Percentiles rank a stretch among this genome's conserved stretches.
Conservation (phyloP, 2,888 invertebrate genomes). For the Perizoma flavofasciatum region DNA sequence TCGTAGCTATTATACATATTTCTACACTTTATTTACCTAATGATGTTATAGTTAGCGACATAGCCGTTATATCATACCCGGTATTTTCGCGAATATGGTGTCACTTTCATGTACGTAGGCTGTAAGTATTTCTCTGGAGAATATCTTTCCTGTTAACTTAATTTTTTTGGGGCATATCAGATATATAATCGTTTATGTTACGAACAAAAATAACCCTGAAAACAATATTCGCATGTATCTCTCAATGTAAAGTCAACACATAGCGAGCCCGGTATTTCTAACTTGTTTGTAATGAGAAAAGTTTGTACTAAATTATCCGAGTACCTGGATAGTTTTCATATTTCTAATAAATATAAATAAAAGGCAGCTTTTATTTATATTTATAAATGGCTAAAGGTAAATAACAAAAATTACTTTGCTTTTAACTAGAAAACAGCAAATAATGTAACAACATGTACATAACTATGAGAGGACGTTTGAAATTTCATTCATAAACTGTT, state of each 20-base stretch:
- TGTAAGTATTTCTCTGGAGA: constrained; percentile 37
- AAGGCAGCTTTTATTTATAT: background rate
- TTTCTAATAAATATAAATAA: constrained; percentile 29
- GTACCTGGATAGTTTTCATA: constrained; percentile 33
- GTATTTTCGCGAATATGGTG: constrained; percentile 29
- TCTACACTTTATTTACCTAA: too few relatives aligned
- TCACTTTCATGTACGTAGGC: constrained; percentile 34
- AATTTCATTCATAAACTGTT: too few relatives aligned
- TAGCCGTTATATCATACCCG: constrained; percentile 23
- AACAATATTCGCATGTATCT: constrained; percentile 42
- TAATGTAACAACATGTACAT: too few relatives aligned
- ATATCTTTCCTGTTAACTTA: constrained; percentile 31
- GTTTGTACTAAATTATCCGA: constrained; percentile 46
- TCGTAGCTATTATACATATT: too few relatives aligned
- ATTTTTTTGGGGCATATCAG: constrained; percentile 36
- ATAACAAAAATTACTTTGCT: too few relatives aligned
- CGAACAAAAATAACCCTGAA: constrained; percentile 43
- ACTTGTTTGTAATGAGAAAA: constrained; percentile 54
- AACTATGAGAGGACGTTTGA: too few relatives aligned
- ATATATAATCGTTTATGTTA: constrained; percentile 40
- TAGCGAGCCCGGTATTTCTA: constrained; percentile 42
- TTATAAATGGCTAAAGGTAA: too few relatives aligned
- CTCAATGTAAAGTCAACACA: constrained; percentile 46
- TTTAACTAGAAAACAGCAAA: too few relatives aligned
- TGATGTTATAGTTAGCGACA: too few relatives aligned